Base-by-base conservation (phyloP, 30 jellyfish, hydroid and myxozoan species). In the Cassiopea xamachana region DNA sequence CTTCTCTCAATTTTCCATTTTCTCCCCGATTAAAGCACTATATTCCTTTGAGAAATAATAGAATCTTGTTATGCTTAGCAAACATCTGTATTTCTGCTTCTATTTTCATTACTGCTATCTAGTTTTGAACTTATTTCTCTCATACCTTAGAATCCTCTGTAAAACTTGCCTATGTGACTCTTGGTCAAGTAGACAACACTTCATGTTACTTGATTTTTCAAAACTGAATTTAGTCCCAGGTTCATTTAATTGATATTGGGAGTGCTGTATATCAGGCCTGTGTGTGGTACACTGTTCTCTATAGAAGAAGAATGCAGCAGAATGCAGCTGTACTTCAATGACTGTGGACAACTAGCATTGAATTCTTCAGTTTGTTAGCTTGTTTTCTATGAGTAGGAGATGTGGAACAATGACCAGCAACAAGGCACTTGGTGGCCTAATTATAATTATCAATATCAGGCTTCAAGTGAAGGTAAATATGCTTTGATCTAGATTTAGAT, bases 401-500 rank as follows among this genome's bases (percentile, higher is more conserved):
- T 90, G 97, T 90, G 97, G 97, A 90, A 90, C 91, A 90, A 84
- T 90, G 97, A 80, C 79, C 97, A 90, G 84, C 97, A 90, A 77
- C 97, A 79, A 76, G 97, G 92, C 90, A 82, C 92, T 1, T 90
- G 97, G 97, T 90, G 97, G 97, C 97, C 97, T 67, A 81, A 73
- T 69, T 90, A 81, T 81, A 80, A 82, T 90, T 90, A 81, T 90
- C 94, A 61, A 79, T 87, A 76, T 76, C 94, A 87, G 94, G 94
- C 94, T 80, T 16, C 83, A 6, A 58, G 1, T 48, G 79, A 87
- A 87, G 94, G 94, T 87, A 87, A 87, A 87, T 87, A 87, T 79
- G 60, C 58, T 87, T 76, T 58, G 77, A 46, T 68, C 39, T 48
- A 48, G 87, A 78, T 49, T 78, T 59, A 44, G 71, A 44, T 51